A percentile compares a stretch with the other conserved stretches of the same genome.
phyloP scores from a whole-genome alignment of 2,113 vertebrate species.

The Zosterops japonicus region DNA sequence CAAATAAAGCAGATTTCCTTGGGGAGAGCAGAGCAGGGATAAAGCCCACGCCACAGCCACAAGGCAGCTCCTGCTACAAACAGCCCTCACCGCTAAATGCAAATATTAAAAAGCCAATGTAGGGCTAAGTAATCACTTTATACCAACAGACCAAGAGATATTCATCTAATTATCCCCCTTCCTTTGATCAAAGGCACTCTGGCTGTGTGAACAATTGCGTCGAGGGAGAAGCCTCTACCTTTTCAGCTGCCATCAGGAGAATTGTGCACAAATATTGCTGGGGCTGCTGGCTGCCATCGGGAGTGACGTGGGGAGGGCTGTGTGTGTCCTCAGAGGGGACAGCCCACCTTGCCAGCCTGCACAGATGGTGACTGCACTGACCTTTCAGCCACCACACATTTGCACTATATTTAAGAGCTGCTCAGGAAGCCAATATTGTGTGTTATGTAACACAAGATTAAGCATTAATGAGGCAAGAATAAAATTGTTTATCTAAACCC shows the following conservation, averaged over 20 bases:
- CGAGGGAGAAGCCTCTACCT: neutral
- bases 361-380: neutral
- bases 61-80: neutral
- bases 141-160: neutral
- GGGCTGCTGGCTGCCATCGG: neutral
- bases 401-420: constrained; percentile 13
- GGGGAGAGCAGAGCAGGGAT: neutral
- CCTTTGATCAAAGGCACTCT: neutral
- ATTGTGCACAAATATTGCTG: neutral
- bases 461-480: constrained; percentile 68
- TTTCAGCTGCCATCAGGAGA: neutral
- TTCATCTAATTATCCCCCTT: neutral
- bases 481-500: constrained; percentile 67
- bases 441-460: constrained; percentile 69
- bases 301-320: neutral
- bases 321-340: neutral
- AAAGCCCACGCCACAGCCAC: neutral
- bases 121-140: constrained; percentile 7
- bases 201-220: neutral
- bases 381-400: neutral
- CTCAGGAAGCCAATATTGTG: constrained; percentile 49
- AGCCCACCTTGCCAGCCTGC: constrained; percentile 7
- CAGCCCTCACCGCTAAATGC: neutral
- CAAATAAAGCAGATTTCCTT: constrained; percentile 12
- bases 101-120: neutral